phyloP scores from a whole-genome alignment of 2,797 vertebrate species.

The Spinus pinus region DNA sequence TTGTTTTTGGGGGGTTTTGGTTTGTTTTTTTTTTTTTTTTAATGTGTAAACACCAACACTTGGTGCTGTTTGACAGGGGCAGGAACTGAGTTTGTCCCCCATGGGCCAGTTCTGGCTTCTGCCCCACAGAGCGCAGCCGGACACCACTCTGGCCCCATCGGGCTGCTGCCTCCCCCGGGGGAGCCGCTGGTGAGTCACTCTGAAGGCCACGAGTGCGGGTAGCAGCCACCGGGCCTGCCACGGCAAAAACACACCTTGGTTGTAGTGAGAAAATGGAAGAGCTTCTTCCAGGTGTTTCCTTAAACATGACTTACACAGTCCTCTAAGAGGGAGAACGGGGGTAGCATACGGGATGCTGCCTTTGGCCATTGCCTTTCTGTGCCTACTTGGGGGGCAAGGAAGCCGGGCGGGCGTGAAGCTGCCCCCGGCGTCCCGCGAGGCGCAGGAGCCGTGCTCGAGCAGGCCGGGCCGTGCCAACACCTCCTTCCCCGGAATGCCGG shows the following conservation, averaged over 20 bases:
- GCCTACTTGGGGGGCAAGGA: rapidly evolving
- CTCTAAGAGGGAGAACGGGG: rapidly evolving
- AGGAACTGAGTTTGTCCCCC: no score
- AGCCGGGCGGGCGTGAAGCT: neutral
- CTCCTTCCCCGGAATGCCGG: neutral
- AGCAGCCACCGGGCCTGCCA: neutral
- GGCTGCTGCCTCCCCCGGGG: neutral
- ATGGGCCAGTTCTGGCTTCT: no score
- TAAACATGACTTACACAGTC: rapidly evolving
- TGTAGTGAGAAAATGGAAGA: neutral
- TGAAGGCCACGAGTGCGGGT: neutral
- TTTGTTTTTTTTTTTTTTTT: neutral
- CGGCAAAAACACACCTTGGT: neutral
- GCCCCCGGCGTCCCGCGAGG: neutral
- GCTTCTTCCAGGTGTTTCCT: neutral
- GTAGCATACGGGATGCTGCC: neutral
- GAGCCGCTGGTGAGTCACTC: neutral
- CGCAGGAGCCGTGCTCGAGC: neutral
- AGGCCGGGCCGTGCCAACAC: neutral
- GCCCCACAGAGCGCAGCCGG: no score
- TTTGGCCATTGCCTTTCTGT: neutral
- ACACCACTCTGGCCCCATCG: no score
- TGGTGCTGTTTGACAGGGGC: no score
- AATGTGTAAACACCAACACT: neutral
- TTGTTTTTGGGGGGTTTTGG: no score